These are phyloP conservation scores for Megamerina dolium DNA, from an alignment of 2,888 invertebrate genomes.

Conservation along the genomic window DNA sequence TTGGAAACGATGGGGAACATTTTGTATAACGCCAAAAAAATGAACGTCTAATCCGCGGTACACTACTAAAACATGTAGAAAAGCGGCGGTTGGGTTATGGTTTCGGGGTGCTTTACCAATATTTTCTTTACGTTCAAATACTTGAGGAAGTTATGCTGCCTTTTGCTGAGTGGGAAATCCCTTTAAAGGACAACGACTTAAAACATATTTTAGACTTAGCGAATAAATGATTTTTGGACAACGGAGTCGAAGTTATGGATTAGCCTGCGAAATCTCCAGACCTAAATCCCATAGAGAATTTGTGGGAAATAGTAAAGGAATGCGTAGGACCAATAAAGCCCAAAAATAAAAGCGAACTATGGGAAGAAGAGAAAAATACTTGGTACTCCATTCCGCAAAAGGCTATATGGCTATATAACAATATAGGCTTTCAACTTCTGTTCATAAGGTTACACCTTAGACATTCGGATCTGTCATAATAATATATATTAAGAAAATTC, in stretches of 20 bases:
- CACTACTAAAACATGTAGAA: background rate
- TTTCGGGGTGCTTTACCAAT: background rate
- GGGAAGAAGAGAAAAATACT: too few relatives aligned
- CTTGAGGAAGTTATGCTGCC: slow-evolving; percentile 5
- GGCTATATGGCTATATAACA: too few relatives aligned
- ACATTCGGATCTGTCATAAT: too few relatives aligned
- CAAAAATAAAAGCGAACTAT: background rate
- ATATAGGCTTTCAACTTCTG: too few relatives aligned
- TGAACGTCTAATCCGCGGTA: background rate
- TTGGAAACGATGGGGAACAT: slow-evolving; percentile 2
- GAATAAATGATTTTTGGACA: background rate
- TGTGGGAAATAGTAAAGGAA: slow-evolving; percentile 1
- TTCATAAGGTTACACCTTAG: too few relatives aligned
- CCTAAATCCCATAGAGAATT: slow-evolving; percentile 1
- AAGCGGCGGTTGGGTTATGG: background rate
- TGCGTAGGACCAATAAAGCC: background rate
- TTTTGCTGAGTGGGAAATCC: background rate
- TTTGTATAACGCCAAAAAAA: background rate
- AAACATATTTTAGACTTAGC: slow-evolving; percentile 1
- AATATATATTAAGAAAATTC: too few relatives aligned
- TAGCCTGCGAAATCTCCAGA: background rate
- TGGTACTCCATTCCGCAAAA: too few relatives aligned
- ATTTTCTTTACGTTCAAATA: slow-evolving; percentile 1
- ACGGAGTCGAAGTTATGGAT: background rate
- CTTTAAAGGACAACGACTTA: slow-evolving; percentile 2